Evolutionary conservation across 1,140 invertebrate genomes (phyloP), one percentile per base, ranked within the genome.

Genomic region (Cardiocondyla obscurior): DNA sequence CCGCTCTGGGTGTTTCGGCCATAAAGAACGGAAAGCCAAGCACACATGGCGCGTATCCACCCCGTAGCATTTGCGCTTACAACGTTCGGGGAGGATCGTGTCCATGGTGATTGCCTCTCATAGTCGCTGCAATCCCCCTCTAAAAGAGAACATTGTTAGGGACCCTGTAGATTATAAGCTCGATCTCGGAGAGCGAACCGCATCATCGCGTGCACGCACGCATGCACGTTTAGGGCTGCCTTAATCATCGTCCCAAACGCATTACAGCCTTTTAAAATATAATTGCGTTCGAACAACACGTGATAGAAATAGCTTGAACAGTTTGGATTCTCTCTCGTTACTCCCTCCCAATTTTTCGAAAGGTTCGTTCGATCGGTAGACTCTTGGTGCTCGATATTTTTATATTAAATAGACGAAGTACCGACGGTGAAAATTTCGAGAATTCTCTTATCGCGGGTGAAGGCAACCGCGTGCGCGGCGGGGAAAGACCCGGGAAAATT

Each of bases 401-500:
- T 12, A 28, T 25, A 19, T 2, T 22, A 28, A 62, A 33, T 33
- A 16, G 30, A 4, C 28, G 3, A n/a, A 12, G 12, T 2, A 22
- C 10, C 39, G 39, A 28, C 16, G 22, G 2, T 74, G 58, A 72
- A 44, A 44, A n/a, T n/a, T 36, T 39, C 42, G 57, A 73, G 22
- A 8, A 39, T 19, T 42, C 44, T 16, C 51, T 22, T n/a, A 72
- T 42, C 65, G 22, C 42, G 44, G 28, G 65, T 72, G 62, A 65
- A 44, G 28, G 44, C 12, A 12, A 16, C 19, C 25, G 36, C n/a
- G 57, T n/a, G 69, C 28, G 14, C 55, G 64, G 70, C 70, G 72
- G 86, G 81, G 84, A 81, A 79, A 86, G 79, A 28, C 64, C 55
- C 67, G 84, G 58, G 72, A 83, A 86, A 86, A 87, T 77, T 83